Evolutionary conservation across 2,797 vertebrate genomes (phyloP), one percentile per base, ranked within the genome.

Genomic region (Streptopelia turtur): DNA sequence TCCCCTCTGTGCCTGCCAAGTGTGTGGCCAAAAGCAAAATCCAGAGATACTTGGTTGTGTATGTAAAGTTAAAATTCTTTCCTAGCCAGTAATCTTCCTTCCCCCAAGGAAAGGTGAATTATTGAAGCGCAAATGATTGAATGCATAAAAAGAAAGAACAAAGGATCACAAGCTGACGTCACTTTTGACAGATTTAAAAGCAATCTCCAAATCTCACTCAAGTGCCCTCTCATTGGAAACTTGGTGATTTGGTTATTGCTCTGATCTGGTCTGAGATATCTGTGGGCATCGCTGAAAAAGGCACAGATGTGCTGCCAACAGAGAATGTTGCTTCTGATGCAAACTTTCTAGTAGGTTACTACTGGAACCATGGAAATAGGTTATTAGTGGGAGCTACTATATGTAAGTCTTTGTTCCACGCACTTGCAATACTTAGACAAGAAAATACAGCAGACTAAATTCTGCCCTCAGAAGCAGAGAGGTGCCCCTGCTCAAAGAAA

Each of bases 321-420:
- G 33, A 57, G 25, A 61, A 23, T 43, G 39, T 53, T 0, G 0
- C 52, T 65, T 31, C 47, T 65, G 18, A 25, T 13, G 6, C 22
- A 28, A 17, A 16, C 39, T 63, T 88, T 53, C 61, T 64, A 81
- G 30, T 53, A 47, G 43, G 22, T 66, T 66, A 55, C 24, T 56
- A 31, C 33, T 37, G 59, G 61, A 82, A 81, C 20, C 8, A 10
- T 10, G 45, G 25, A 45, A 65, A 49, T 35, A 49, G 56, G 35
- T 60, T 71, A 14, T 13, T 31, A 39, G 24, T 35, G 35, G 57
- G 21, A 59, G 24, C 53, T 59, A 6, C n/a, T 52, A 2, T 39
- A 0, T 3, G 15, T 39, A 84, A 11, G 71, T 17, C 55, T 80
- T 72, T 69, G 55, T 56, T 90, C 56, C 2, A 0, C 15, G 16